These are phyloP conservation scores for Arenaria interpres DNA, from an alignment of 2,113 vertebrate genomes.

Conservation along the genomic window DNA sequence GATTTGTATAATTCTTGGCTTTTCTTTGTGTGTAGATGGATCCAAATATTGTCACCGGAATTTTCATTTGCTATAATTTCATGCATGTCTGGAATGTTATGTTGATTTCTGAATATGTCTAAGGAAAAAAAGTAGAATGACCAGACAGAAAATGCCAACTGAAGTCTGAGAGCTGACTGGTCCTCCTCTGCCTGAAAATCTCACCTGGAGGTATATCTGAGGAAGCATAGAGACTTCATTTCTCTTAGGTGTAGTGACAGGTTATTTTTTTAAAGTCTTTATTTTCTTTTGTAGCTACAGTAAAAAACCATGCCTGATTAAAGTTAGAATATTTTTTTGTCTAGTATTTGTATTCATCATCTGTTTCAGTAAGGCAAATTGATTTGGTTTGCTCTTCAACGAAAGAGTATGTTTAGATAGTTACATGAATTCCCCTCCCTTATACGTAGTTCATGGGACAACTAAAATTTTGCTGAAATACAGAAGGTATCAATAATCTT, in stretches of 20 bases:
- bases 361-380: not conserved
- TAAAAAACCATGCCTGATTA: not conserved
- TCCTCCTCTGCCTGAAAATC: not conserved
- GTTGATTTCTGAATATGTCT: not conserved
- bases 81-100: not conserved
- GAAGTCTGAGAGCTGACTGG: not conserved
- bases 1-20: not conserved
- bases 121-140: not conserved
- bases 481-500: not conserved
- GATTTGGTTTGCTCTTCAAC: not conserved
- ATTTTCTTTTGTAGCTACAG: not conserved
- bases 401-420: not conserved
- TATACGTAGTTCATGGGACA: not conserved
- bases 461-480: not conserved
- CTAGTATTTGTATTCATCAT: not conserved
- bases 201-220: not conserved
- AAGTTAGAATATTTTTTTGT: not conserved
- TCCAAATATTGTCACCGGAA: not conserved
- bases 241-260: not conserved
- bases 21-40: not conserved
- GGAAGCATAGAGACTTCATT: not conserved
- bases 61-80: not conserved
- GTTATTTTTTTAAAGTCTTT: not conserved
- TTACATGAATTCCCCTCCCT: not conserved
- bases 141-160: not conserved